Base-by-base conservation (phyloP, 1,140 invertebrate genomes). In the Diploscapter pachys region DNA sequence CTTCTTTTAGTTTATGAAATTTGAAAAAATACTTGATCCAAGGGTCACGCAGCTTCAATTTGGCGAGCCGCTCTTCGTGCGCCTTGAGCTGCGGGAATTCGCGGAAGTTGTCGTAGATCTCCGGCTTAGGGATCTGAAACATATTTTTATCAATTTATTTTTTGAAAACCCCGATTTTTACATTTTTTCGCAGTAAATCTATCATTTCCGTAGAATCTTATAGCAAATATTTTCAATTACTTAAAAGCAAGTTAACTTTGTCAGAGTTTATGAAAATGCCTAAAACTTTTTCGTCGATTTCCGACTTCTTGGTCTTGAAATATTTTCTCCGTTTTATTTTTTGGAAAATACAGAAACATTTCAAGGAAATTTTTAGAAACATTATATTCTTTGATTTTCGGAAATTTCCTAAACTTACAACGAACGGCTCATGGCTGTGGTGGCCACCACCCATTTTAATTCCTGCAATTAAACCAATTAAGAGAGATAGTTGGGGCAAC, bases 1-100 rank as follows among this genome's bases (percentile, higher is more conserved):
- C 31, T 31, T 31, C 31, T 31, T 5, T 3, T 9, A 71, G n/a
- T 49, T 5, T 53, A 54, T 67, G 6, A 67, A 13, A 51, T 48
- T 8, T 61, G 0, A 13, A 59, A 4, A 61, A 71, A 2, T 51
- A 74, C 73, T 67, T 74, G 59, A 79, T 79, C 78, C 78, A 79
- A 9, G 78, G 78, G 67, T 79, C 78, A 50, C 79, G 79, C 61
- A 79, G 57, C 50, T 78, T 78, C 31, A 79, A 63, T 51, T 79
- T 66, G 3, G 66, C 77, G 11, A 79, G 72, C 52, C 78, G 73
- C 51, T 71, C 69, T 62, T 79, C 71, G 52, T 79, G 78, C 8
- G 63, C 66, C 13, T 72, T 67, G 5, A 79, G 62, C 59, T 79
- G 65, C 48, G 78, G 78, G 57, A 79, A 79, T 4, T 75, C 62